phyloP scores from a whole-genome alignment of 2,888 invertebrate species.

The Lepidonotus clava region DNA sequence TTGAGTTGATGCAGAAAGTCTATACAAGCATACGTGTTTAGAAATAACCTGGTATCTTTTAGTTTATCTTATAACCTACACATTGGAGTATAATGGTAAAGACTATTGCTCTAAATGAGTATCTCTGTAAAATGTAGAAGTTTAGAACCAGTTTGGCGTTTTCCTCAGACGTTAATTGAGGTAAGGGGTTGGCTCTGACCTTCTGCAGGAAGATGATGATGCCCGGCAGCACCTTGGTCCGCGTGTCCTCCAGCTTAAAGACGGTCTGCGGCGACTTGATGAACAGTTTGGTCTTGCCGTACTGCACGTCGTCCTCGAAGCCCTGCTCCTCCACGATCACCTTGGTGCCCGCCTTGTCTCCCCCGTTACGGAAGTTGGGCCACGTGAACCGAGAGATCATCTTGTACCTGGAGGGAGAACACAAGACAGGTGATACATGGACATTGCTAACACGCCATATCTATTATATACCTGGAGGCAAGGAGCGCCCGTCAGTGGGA shows the following conservation, averaged over 20 bases:
- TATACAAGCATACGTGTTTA: too few species aligned
- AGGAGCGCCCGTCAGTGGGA: too few species aligned
- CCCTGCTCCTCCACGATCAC: conserved; percentile 91
- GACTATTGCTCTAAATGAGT: too few species aligned
- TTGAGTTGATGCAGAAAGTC: too few species aligned
- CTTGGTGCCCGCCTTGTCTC: conserved; percentile 87
- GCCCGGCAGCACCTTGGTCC: conserved; percentile 92
- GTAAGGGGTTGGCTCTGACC: conserved; percentile 82
- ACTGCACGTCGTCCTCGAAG: conserved; percentile 91
- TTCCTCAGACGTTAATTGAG: not conserved
- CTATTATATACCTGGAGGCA: too few species aligned
- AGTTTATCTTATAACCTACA: too few species aligned
- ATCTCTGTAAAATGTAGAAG: too few species aligned
- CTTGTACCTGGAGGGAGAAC: conserved; percentile 88
- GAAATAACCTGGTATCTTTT: too few species aligned
- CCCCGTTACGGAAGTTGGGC: conserved; percentile 94
- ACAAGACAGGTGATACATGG: too few species aligned
- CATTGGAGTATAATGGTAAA: too few species aligned
- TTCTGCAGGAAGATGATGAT: conserved; percentile 97
- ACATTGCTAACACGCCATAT: too few species aligned
- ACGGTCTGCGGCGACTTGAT: conserved; percentile 95
- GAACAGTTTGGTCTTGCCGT: conserved; percentile 97
- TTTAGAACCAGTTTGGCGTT: too few species aligned
- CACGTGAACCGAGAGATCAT: conserved; percentile 97
- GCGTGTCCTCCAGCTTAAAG: conserved; percentile 91